Conservation (phyloP, 2,797 vertebrate genomes). For the Gymnodraco acuticeps region DNA sequence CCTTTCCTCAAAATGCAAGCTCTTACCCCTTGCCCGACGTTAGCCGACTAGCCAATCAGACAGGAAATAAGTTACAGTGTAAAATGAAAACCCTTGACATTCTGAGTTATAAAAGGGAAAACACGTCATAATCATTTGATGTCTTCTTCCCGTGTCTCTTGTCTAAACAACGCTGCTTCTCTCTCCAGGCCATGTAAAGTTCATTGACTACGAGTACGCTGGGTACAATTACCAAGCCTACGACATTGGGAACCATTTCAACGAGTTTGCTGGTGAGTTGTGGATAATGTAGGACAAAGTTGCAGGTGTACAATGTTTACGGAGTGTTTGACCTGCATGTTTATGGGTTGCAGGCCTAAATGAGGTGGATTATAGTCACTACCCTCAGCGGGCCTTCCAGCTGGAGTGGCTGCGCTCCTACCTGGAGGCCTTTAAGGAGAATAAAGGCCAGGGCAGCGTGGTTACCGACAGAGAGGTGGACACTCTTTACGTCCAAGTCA, state of each 20-base stretch:
- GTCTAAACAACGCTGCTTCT: conserved; percentile 78
- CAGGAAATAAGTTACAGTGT: conserved; percentile 48
- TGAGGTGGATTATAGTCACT: conserved; percentile 95
- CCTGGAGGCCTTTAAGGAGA: conserved; percentile 95
- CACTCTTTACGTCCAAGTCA: conserved; percentile 94
- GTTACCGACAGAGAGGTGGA: conserved; percentile 94
- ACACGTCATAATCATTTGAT: conserved; percentile 74
- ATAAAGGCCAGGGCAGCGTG: conserved; percentile 88
- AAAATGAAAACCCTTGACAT: conserved; percentile 69
- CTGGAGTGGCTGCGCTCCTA: conserved; percentile 93
- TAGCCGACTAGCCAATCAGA: conserved; percentile 51
- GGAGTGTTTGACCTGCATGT: background rate
- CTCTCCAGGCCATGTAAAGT: conserved; percentile 93
- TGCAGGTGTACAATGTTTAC: background rate
- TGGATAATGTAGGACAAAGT: background rate
- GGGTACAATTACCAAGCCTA: conserved; percentile 99
- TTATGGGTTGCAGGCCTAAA: conserved; percentile 87
- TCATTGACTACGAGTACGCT: conserved; percentile 99
- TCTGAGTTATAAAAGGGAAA: conserved; percentile 77
- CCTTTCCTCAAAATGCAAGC: conserved; percentile 85
- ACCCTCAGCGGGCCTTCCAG: conserved; percentile 90
- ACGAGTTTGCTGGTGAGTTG: conserved; percentile 96
- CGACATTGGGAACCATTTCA: conserved; percentile 99
- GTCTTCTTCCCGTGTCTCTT: conserved; percentile 29
- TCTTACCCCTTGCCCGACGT: conserved; percentile 76